Conservation (phyloP, 2,797 vertebrate genomes). For the Pangasius mekongensis region DNA sequence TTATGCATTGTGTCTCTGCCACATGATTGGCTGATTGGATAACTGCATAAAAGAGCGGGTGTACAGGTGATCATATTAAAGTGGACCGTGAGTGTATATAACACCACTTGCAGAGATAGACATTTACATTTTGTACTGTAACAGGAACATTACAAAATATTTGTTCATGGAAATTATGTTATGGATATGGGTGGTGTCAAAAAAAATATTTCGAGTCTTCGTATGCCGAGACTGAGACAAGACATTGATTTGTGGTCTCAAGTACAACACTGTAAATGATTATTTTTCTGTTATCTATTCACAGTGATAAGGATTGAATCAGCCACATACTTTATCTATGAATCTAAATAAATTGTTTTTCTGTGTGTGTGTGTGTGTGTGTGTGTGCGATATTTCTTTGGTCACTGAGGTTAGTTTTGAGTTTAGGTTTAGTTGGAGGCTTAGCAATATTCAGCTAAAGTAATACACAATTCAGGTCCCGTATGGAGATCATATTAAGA, state of each 20-base stretch:
- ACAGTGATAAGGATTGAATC: background rate
- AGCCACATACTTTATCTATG: background rate
- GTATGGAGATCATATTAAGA: background rate
- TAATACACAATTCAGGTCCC: background rate
- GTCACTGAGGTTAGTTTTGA: background rate
- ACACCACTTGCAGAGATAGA: too few species aligned
- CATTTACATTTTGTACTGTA: too few species aligned
- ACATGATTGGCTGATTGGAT: background rate
- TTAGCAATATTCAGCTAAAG: background rate
- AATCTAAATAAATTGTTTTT: background rate
- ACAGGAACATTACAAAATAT: too few species aligned
- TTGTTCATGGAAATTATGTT: background rate
- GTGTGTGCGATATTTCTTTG: too few species aligned
- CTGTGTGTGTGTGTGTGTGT: too few species aligned
- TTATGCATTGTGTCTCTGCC: background rate
- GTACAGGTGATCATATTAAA: too few species aligned
- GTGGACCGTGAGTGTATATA: too few species aligned
- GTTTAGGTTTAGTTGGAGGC: background rate
- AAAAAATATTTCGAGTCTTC: too few species aligned
- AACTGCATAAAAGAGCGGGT: background rate
- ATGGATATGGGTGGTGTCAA: background rate
- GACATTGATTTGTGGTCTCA: background rate
- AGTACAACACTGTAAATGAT: background rate
- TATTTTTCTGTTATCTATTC: background rate
- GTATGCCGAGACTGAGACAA: background rate